Evolutionary conservation across 2,797 vertebrate species (phyloP).

Genomic region (Sciurus carolinensis): DNA sequence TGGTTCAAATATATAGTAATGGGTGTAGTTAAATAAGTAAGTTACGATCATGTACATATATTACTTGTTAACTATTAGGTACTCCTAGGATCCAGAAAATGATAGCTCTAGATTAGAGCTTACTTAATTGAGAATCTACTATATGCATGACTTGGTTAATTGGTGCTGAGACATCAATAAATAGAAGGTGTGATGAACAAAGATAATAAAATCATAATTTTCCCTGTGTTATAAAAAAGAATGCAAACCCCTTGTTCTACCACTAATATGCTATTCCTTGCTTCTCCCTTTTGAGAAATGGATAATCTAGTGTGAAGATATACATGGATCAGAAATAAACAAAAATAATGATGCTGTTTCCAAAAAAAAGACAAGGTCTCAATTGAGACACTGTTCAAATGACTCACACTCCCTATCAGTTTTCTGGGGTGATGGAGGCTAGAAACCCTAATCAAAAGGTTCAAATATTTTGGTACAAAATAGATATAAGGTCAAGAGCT

Average conservation of each 20-base stretch:
- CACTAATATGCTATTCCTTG: conserved; percentile 6
- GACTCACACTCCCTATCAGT: not conserved
- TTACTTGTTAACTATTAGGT: conserved; percentile 49
- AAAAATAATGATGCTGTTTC: conserved; percentile 31
- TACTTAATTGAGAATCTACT: conserved; percentile 44
- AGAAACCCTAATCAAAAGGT: not conserved
- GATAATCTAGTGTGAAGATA: conserved; percentile 39
- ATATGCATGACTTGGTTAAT: conserved; percentile 10
- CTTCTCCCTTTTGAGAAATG: not conserved
- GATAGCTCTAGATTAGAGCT: not conserved
- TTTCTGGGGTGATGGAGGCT: not conserved
- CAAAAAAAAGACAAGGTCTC: not conserved
- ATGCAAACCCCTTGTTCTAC: not conserved
- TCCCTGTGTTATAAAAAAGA: conserved; percentile 48
- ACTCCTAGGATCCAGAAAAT: not conserved
- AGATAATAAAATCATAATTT: conserved; percentile 56
- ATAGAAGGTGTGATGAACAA: conserved; percentile 35
- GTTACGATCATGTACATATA: not conserved
- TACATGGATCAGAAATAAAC: conserved; percentile 1
- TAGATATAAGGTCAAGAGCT: conserved; percentile 32
- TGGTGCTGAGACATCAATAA: conserved; percentile 1
- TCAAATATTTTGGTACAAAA: not conserved
- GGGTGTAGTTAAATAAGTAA: not conserved
- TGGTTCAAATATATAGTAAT: conserved; percentile 7
- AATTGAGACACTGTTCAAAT: conserved; percentile 56